These are phyloP conservation scores for Mola mola DNA, from an alignment of 2,113 vertebrate genomes.

Conservation along the genomic window DNA sequence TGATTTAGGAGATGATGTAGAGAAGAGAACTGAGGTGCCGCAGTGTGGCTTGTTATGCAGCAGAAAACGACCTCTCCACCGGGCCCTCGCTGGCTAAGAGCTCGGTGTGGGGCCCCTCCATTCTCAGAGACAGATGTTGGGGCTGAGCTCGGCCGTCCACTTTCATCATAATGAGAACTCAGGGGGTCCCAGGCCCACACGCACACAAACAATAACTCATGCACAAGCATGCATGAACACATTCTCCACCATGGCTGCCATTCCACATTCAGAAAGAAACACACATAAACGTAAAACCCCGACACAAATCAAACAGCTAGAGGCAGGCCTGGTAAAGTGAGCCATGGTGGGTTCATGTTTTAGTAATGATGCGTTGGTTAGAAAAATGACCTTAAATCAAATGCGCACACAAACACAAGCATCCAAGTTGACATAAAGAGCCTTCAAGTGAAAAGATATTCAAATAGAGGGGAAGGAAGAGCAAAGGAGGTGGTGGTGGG, in stretches of 20 bases:
- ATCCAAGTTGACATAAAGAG: constrained; percentile 29
- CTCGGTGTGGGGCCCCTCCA: constrained; percentile 44
- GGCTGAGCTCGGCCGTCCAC: constrained; percentile 41
- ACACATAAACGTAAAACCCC: neutral
- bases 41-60: constrained; percentile 19
- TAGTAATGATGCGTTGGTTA: constrained; percentile 48
- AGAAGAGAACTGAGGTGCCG: constrained; percentile 10
- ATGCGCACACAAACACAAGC: constrained; percentile 3
- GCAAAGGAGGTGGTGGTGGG: constrained; percentile 3
- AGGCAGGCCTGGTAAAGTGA: neutral
- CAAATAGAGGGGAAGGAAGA: constrained; percentile 42
- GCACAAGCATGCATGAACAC: constrained; percentile 19
- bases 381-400: constrained; percentile 62
- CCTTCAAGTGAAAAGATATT: constrained; percentile 49
- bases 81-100: constrained; percentile 32
- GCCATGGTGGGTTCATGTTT: constrained; percentile 40
- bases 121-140: constrained; percentile 73
- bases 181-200: constrained; percentile 37
- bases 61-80: constrained; percentile 25
- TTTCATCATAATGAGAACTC: constrained; percentile 75
- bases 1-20: neutral
- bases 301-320: constrained; percentile 9
- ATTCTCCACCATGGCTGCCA: constrained; percentile 3
- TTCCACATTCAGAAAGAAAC: constrained; percentile 1
- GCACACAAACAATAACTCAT: constrained; percentile 1